Percentiles rank a stretch among this genome's conserved stretches.
phyloP scores from a whole-genome alignment of 2,888 invertebrate genomes.

The Elmis aenea region DNA sequence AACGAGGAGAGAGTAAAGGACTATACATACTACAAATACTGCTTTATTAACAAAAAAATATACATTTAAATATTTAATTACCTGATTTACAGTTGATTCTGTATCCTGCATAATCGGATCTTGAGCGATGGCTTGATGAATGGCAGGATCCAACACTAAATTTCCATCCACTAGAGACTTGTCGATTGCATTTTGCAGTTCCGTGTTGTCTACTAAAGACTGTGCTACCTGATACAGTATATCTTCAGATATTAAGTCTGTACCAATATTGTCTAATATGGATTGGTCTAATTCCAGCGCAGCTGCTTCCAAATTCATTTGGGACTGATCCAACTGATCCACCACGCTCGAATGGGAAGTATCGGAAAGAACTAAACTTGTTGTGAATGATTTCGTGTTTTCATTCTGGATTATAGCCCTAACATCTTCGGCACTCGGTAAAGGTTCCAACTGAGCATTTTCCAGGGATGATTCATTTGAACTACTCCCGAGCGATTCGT shows the following conservation, averaged over 20 bases:
- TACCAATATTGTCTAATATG: constrained; percentile 55
- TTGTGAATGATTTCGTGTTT: constrained; percentile 37
- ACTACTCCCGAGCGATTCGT: constrained; percentile 16
- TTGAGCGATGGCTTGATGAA: constrained; percentile 24
- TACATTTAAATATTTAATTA: too few relatives aligned
- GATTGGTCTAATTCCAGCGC: constrained; percentile 56
- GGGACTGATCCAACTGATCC: constrained; percentile 26
- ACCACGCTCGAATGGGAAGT: constrained; percentile 6
- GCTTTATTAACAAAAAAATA: too few relatives aligned
- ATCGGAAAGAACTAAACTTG: constrained; percentile 27
- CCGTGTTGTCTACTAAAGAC: constrained; percentile 59
- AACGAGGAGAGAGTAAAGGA: too few relatives aligned
- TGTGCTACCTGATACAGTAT: constrained; percentile 70
- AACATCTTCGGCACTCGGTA: constrained; percentile 38
- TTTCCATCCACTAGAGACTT: constrained; percentile 50
- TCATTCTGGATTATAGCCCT: constrained; percentile 40
- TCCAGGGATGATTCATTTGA: constrained; percentile 20
- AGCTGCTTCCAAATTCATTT: constrained; percentile 51
- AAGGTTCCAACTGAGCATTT: constrained; percentile 22
- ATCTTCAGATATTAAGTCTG: constrained; percentile 67
- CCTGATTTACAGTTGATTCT: too few relatives aligned
- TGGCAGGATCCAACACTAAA: constrained; percentile 38
- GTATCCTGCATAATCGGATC: too few relatives aligned
- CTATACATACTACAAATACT: too few relatives aligned
- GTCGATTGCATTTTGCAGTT: constrained; percentile 67